Percentiles rank a stretch among this genome's conserved stretches.
Evolutionary conservation across 1,140 invertebrate species (phyloP).

Genomic region (Vanessa tameamea): DNA sequence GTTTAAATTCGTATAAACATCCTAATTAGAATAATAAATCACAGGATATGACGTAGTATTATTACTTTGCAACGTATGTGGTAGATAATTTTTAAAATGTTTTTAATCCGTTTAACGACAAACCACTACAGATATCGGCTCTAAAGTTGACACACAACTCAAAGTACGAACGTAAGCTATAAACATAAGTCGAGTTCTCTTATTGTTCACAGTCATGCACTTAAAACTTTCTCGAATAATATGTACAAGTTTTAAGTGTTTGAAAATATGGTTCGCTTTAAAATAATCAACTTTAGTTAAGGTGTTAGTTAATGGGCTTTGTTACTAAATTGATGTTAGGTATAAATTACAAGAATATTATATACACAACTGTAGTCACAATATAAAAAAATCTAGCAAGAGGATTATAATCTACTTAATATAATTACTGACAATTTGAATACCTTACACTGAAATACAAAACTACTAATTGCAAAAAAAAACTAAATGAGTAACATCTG

Average conservation of each 20-base stretch:
- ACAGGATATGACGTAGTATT: too few relatives aligned
- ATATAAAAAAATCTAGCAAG: not conserved
- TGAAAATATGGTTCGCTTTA: conserved; percentile 2
- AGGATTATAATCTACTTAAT: too few relatives aligned
- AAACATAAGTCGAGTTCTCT: conserved; percentile 10
- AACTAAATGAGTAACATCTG: too few relatives aligned
- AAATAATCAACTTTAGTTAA: conserved; percentile 3
- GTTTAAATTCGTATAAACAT: too few relatives aligned
- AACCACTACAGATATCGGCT: not conserved
- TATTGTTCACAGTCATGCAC: conserved; percentile 18
- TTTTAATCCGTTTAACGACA: conserved; percentile 4
- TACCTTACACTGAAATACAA: too few relatives aligned
- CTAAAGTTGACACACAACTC: not conserved
- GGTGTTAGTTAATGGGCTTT: not conserved
- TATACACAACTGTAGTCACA: not conserved
- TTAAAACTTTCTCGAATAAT: conserved; percentile 10
- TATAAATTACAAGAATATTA: too few relatives aligned
- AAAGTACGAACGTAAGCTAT: not conserved
- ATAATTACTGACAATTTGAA: too few relatives aligned
- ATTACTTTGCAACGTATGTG: too few relatives aligned
- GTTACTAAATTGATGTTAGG: too few relatives aligned
- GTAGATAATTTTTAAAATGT: not conserved
- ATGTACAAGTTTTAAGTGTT: conserved; percentile 11
- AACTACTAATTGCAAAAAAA: too few relatives aligned
- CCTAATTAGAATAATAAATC: too few relatives aligned